These are phyloP conservation scores for Rhamnusium bicolor DNA, from an alignment of 2,888 invertebrate species.

Conservation along the genomic window DNA sequence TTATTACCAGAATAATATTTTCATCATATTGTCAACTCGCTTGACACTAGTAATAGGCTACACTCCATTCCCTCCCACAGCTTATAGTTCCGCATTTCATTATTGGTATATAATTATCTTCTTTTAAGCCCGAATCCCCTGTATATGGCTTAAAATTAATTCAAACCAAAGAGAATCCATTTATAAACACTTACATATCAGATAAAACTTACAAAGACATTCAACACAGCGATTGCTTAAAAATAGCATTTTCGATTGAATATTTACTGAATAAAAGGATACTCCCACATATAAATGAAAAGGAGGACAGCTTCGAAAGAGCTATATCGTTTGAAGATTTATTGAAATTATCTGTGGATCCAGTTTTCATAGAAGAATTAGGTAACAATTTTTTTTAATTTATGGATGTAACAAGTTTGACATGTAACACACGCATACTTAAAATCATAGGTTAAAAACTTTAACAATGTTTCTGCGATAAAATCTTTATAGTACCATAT, in stretches of 20 bases:
- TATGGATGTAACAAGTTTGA: too few relatives aligned
- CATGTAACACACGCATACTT: too few relatives aligned
- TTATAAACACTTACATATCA: constrained; percentile 58
- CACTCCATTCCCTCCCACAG: too few relatives aligned
- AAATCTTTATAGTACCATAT: too few relatives aligned
- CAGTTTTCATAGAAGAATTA: constrained; percentile 64
- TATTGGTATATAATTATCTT: neutral
- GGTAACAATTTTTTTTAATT: constrained; percentile 53
- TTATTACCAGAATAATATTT: too few relatives aligned
- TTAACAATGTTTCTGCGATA: too few relatives aligned
- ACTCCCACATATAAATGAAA: constrained; percentile 54
- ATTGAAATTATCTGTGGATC: constrained; percentile 60
- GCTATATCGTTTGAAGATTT: constrained; percentile 58
- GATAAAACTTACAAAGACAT: constrained; percentile 62
- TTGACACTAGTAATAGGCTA: too few relatives aligned
- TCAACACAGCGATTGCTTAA: constrained; percentile 63
- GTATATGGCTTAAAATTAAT: constrained; percentile 63
- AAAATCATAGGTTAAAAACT: too few relatives aligned
- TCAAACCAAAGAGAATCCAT: constrained; percentile 52
- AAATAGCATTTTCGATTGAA: constrained; percentile 63
- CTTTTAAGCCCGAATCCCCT: constrained; percentile 54
- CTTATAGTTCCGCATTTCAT: too few relatives aligned
- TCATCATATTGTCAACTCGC: too few relatives aligned
- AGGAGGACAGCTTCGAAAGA: constrained; percentile 35
- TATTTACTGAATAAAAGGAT: constrained; percentile 60